Percentiles rank a stretch among this genome's conserved stretches.
Conservation (phyloP, 2,113 vertebrate genomes). For the Oceanodroma tethys region DNA sequence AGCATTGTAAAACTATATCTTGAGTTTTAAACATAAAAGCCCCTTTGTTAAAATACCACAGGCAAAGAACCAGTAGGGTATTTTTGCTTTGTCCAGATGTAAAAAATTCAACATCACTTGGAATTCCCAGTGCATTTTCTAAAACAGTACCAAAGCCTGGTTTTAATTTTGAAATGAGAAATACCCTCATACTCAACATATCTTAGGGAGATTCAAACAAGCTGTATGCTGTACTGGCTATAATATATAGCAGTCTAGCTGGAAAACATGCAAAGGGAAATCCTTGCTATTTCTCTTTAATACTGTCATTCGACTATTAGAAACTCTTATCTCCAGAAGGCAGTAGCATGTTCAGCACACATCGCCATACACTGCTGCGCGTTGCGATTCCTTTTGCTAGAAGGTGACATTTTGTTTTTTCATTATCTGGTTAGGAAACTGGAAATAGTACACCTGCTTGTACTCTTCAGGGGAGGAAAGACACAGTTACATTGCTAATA, state of each 20-base stretch:
- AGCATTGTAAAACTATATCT: neutral
- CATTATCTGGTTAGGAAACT: neutral
- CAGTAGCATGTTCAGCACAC: neutral
- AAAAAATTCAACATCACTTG: neutral
- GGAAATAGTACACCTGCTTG: neutral
- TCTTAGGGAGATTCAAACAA: neutral
- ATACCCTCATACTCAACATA: neutral
- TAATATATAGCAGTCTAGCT: neutral
- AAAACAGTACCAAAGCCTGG: neutral
- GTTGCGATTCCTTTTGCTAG: neutral
- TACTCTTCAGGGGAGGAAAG: neutral
- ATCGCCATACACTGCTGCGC: neutral
- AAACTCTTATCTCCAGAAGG: neutral
- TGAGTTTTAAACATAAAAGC: neutral
- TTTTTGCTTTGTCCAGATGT: neutral
- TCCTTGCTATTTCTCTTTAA: neutral
- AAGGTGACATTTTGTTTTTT: neutral
- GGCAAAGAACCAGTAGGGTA: neutral
- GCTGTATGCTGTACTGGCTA: neutral
- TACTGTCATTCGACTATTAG: neutral
- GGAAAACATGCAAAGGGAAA: neutral
- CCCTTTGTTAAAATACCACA: neutral
- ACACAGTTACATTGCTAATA: neutral
- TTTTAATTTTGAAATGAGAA: neutral
- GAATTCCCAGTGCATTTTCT: neutral